Evolutionary conservation across 2,113 vertebrate genomes (phyloP).

Genomic region (Sigmodon hispidus): DNA sequence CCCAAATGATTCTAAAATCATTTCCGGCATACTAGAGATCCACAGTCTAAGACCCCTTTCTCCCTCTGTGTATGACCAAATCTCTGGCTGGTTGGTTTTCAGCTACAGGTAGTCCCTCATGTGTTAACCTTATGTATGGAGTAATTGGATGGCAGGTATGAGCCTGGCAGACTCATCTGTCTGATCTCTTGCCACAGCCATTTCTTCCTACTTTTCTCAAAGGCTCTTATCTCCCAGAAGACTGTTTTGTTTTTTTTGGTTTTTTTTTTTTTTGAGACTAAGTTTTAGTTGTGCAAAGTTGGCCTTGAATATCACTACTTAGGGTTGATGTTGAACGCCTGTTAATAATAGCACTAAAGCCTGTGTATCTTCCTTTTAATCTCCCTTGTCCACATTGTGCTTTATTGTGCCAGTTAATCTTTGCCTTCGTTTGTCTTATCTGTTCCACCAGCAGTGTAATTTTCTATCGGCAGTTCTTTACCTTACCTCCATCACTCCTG

Average conservation of each 20-base stretch:
- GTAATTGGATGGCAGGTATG: neutral
- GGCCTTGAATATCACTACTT: neutral
- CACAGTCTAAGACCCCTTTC: no score
- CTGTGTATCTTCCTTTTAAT: neutral
- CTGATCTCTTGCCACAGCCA: neutral
- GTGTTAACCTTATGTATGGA: neutral
- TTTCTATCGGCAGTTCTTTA: neutral
- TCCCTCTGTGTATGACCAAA: neutral
- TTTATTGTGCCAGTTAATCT: neutral
- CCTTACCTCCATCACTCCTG: neutral
- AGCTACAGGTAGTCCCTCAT: neutral
- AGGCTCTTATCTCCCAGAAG: neutral
- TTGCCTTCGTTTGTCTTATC: neutral
- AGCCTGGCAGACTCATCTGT: neutral
- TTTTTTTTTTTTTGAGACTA: neutral
- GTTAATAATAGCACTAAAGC: neutral
- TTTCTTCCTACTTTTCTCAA: neutral
- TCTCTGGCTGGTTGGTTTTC: neutral
- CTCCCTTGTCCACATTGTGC: neutral
- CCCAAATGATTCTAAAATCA: neutral
- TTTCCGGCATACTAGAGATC: neutral
- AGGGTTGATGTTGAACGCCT: neutral
- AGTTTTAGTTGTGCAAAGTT: neutral
- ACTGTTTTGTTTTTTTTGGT: neutral
- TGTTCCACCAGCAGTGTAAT: neutral